Conservation (phyloP, 2,113 vertebrate species). For the Camelus dromedarius region DNA sequence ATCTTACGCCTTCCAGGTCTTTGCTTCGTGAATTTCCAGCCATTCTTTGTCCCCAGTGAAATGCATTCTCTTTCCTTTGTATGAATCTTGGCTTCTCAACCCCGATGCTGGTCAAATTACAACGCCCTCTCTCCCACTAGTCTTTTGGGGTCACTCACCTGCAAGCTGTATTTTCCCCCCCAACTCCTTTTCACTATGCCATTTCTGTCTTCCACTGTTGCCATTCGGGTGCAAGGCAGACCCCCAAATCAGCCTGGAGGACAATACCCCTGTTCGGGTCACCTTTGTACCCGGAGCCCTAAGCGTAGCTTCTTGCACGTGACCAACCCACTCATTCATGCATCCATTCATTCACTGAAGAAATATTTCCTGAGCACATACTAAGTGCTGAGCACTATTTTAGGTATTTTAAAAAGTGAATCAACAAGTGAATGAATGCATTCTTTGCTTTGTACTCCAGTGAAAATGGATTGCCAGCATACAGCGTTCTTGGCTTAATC, state of each 20-base stretch:
- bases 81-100: neutral
- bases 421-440: neutral
- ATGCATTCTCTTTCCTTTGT: neutral
- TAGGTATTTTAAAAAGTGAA: too few relatives aligned
- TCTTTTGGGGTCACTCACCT: neutral
- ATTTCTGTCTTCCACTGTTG: rapidly evolving
- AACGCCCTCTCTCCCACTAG: neutral
- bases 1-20: rapidly evolving
- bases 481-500: neutral
- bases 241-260: neutral
- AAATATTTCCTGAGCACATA: neutral
- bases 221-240: neutral
- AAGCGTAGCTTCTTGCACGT: neutral
- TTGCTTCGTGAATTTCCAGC: neutral
- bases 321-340: neutral
- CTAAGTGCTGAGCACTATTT: rapidly evolving
- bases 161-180: neutral
- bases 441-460: neutral
- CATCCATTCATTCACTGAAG: neutral
- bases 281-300: rapidly evolving
- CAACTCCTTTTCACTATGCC: neutral
- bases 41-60: neutral
- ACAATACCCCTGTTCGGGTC: neutral
- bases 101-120: rapidly evolving
- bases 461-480: neutral